Evolutionary conservation across 2,888 invertebrate genomes (phyloP), one percentile per base, ranked within the genome.

Genomic region (Acrocyrtus sp.): DNA sequence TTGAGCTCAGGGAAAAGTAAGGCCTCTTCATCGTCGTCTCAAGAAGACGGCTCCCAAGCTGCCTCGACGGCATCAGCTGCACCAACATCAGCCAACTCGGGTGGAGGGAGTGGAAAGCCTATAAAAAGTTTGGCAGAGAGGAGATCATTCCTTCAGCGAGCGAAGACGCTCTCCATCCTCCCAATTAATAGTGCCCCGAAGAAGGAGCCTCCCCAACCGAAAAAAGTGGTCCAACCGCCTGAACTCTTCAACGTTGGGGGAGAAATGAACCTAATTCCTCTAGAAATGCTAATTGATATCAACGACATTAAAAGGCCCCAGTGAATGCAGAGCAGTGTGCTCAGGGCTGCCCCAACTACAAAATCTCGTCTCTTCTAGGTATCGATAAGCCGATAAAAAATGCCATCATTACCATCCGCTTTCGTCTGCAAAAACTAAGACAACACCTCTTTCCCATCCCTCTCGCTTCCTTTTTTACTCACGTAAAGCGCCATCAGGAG

Each of bases 241-340:
- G 81, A 81, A 73, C 62, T 81, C n/a, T 81, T 80, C 62, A 80
- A 81, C 47, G 81, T 81, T n/a, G 81, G 81, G 34, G 81, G 81
- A 10, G 81, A 81, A 72, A 81, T 81, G 80, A 80, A 81, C 62
- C 70, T 81, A 72, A 80, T 81, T 67, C 81, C 81, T 29, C 66
- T 81, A 54, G 81, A 81, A 60, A 60, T 81, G 54, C 77, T 81
- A 65, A 81, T 81, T 70, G 78, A 81, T 72, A 79, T 81, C 70
- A 79, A 78, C 58, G 80, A 81, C 58, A 72, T 81, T 63, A 74
- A 78, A 24, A 74, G 50, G 62, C 47, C 56, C 2, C 67, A 66
- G 66, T 61, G 41, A 47, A 27, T 12, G 12, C 54, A 24, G 22
- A 17, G 12, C n/a, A n/a, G n/a, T n/a, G n/a, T n/a, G n/a, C n/a